phyloP scores from a whole-genome alignment of 2,888 invertebrate species.

The Acanthosepion pharaonis region DNA sequence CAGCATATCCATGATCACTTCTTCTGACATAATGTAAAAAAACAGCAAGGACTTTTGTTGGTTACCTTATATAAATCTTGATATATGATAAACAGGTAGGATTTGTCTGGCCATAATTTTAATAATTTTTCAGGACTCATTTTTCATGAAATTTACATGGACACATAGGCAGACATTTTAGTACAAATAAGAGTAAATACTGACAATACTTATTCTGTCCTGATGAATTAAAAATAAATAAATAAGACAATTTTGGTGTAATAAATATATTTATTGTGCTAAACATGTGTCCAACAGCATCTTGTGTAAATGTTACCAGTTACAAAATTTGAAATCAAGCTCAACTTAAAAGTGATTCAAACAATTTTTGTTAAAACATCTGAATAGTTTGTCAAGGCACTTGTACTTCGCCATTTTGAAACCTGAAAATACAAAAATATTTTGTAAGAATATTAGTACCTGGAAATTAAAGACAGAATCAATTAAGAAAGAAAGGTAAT shows the following conservation, averaged over 20 bases:
- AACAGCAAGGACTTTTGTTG: too few species aligned
- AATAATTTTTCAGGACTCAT: too few species aligned
- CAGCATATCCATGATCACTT: too few species aligned
- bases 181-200: too few species aligned
- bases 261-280: slow-evolving; percentile 13
- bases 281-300: slow-evolving; percentile 11
- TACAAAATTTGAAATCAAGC: slow-evolving; percentile 24
- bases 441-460: neutral
- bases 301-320: neutral
- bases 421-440: slow-evolving; percentile 34
- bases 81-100: too few species aligned
- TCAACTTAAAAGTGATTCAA: slow-evolving; percentile 25
- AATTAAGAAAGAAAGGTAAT: too few species aligned
- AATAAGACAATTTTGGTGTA: neutral
- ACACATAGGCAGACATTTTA: too few species aligned
- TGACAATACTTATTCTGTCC: neutral
- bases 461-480: neutral
- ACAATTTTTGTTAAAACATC: slow-evolving; percentile 44
- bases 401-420: slow-evolving; percentile 47
- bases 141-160: too few species aligned
- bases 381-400: slow-evolving; percentile 44
- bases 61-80: too few species aligned
- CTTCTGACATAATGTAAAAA: too few species aligned
- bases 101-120: too few species aligned
- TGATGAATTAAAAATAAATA: neutral